These are phyloP conservation scores for Podilymbus podiceps DNA, from an alignment of 2,113 vertebrate genomes.

Conservation along the genomic window DNA sequence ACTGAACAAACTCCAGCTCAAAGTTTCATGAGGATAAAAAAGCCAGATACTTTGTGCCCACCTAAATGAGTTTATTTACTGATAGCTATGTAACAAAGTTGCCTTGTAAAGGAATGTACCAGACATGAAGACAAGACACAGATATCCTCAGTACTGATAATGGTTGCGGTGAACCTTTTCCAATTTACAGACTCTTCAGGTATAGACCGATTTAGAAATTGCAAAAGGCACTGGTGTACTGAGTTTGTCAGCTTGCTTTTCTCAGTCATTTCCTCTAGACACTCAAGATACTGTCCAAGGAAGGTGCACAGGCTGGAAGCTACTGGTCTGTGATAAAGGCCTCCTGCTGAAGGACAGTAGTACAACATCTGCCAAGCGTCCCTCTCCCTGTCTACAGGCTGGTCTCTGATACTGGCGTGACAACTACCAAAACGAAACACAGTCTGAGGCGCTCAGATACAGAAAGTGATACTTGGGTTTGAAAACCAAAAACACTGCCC, in stretches of 20 bases:
- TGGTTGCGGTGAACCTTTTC: neutral
- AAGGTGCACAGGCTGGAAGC: neutral
- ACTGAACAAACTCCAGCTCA: neutral
- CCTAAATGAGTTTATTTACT: neutral
- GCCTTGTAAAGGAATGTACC: neutral
- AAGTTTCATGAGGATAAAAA: fast-evolving
- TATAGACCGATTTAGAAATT: neutral
- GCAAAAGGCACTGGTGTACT: neutral
- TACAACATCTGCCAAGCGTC: neutral
- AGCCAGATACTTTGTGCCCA: neutral
- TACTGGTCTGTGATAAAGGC: neutral
- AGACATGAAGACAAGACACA: neutral
- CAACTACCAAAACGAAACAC: neutral
- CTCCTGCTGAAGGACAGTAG: no score
- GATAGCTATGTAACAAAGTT: neutral
- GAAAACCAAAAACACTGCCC: neutral
- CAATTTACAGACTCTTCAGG: neutral
- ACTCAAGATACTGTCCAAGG: neutral
- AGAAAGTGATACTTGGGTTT: fast-evolving
- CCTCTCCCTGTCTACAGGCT: neutral
- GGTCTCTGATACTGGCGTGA: neutral
- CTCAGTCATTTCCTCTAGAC: neutral
- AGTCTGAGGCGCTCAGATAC: neutral
- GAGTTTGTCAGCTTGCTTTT: neutral
- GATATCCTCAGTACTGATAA: neutral